Evolutionary conservation across 1,140 invertebrate species (phyloP).

Genomic region (Rhyzopertha dominica): DNA sequence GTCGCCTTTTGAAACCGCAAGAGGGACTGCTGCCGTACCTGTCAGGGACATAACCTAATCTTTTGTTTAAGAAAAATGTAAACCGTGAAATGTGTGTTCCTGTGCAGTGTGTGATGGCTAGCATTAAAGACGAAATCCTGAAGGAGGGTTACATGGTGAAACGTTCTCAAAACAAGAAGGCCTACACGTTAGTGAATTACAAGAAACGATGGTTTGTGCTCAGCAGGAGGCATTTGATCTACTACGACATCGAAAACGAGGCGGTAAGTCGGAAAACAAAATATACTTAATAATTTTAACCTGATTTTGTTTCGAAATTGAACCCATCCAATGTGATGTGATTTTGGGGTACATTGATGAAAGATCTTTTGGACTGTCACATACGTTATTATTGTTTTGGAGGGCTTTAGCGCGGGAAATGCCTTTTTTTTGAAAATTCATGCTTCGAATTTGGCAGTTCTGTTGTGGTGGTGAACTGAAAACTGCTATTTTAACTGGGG

Average conservation of each 20-base stretch:
- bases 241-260: constrained; percentile 71
- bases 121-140: constrained; percentile 21
- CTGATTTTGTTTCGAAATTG: not conserved
- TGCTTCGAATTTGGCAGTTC: too few relatives aligned
- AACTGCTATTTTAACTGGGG: too few relatives aligned
- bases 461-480: too few relatives aligned
- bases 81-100: not conserved
- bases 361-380: too few relatives aligned
- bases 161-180: constrained; percentile 80
- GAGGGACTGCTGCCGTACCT: too few relatives aligned
- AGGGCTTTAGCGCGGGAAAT: too few relatives aligned
- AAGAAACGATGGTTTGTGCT: constrained; percentile 80
- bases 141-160: constrained; percentile 74
- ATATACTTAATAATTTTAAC: too few relatives aligned
- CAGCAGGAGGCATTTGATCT: constrained; percentile 65
- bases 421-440: too few relatives aligned
- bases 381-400: too few relatives aligned
- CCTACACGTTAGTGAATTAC: constrained; percentile 78
- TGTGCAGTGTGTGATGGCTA: constrained; percentile 14
- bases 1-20: too few relatives aligned
- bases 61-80: not conserved
- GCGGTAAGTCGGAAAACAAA: constrained; percentile 68
- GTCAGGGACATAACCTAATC: too few relatives aligned
- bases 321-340: not conserved
- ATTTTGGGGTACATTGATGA: not conserved